Base-by-base conservation (phyloP, 2,888 invertebrate species). In the Aquatica leii region DNA sequence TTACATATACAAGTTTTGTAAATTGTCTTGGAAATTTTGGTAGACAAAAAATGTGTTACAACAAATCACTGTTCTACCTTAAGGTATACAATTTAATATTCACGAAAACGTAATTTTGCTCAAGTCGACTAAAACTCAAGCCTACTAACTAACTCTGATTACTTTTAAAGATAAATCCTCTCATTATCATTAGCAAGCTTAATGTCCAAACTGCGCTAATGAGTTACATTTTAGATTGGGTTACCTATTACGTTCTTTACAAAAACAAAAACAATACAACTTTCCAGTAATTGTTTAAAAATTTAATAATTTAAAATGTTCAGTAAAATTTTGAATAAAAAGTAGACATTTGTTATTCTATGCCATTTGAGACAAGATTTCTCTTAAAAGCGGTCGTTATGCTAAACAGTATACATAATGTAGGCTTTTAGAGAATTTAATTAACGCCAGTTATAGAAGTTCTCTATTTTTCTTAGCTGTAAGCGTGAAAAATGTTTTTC, bases 111-210 rank as follows among this genome's bases (percentile, higher is more conserved):
- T 59, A 59, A 59, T 59, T 59, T 59, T 46, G 34, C 50, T 46
- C 43, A 59, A 59, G 59, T 48, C 43, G 37, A 43, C 46, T 40
- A 11, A 43, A 53, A 43, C 51, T 40, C 11, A 17, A 21, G 53
- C 46, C 43, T 59, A 37, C 15, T 43, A 43, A 17, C 41, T 17
- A 43, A 43, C 59, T 34, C 14, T 53, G 59, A 59, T 59, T 59
- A 59, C 53, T 53, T 59, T 59, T 59, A 52, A 53, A 52, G 59
- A 59, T 59, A 59, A 59, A 59, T 31, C 51, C 53, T 31, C 46
- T 59, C 59, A 59, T 59, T 59, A 59, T 59, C 59, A 59, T 59
- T 59, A 59, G 53, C 35, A 53, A 43, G 53, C 43, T 53, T 53
- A 59, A 59, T 53, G 53, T 46, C 53, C 52, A 18, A 35, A 59